These are phyloP conservation scores for Balearica regulorum DNA, from an alignment of 2,797 vertebrate genomes.

Conservation along the genomic window DNA sequence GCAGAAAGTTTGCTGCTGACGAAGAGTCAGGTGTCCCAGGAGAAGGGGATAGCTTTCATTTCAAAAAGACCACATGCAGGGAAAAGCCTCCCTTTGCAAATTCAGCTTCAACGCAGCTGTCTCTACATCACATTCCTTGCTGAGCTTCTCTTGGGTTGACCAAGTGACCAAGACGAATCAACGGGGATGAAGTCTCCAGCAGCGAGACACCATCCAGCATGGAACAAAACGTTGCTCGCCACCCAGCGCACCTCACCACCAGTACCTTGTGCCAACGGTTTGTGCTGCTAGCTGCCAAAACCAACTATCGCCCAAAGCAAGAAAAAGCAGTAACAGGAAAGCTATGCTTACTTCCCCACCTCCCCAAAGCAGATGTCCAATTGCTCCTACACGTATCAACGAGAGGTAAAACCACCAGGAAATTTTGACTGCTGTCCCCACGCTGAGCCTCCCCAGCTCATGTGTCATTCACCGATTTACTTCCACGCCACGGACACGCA, in stretches of 20 bases:
- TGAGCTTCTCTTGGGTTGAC: not conserved
- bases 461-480: not conserved
- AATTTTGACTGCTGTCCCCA: not conserved
- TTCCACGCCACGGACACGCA: not conserved
- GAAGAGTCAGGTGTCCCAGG: not conserved
- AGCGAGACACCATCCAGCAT: fast-evolving
- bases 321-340: not conserved
- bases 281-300: not conserved
- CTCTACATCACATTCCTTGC: not conserved
- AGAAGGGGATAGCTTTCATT: not conserved
- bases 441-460: not conserved
- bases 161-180: not conserved
- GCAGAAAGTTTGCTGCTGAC: not conserved
- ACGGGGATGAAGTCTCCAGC: not conserved
- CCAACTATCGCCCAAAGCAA: fast-evolving
- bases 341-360: not conserved
- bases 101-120: not conserved
- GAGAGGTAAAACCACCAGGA: not conserved
- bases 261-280: fast-evolving
- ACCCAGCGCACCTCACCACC: not conserved
- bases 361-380: fast-evolving
- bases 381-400: fast-evolving
- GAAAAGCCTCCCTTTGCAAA: not conserved
- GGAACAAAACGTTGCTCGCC: not conserved
- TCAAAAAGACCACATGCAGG: not conserved